Evolutionary conservation across 2,113 vertebrate genomes (phyloP), one percentile per base, ranked within the genome.

Genomic region (Nothobranchius furzeri): DNA sequence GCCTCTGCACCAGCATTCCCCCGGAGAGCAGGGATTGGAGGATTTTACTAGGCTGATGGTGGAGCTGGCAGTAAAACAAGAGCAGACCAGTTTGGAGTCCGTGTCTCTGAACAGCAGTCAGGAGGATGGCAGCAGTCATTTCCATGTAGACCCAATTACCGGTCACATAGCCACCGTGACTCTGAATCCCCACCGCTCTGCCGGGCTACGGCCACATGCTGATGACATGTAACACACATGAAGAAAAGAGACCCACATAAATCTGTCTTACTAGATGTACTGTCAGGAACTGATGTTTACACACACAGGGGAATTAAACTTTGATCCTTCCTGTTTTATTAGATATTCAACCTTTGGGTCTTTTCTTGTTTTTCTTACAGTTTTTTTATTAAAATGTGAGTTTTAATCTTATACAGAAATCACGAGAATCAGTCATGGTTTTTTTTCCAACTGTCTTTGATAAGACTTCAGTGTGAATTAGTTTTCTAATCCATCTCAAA

Each of bases 151-250:
- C 78, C 91, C 90, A 59, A 87, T 89, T 11, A 88, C 85, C 0
- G 92, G 83, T 12, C 88, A 76, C 0, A 64, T 92, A 57, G 75
- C 91, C 0, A 73, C 82, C 0, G 73, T 93, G 43, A 94, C 55
- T 76, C 87, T 89, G 85, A 84, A 37, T 73, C 86, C 88, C 3
- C 80, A 51, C 2, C 85, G 70, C 47, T 77, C 82, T 6, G 72
- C 79, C 20, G 70, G 71, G 15, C 79, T 87, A 37, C 81, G 70
- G 63, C 90, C 89, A 25, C 86, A 93, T 11, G 90, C 91, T 24
- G 92, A 94, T 66, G 92, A 91, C 71, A 93, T 94, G 90, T 93
- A 83, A 88, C 20, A 50, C 13, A 56, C 56, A 70, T 7, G 0
- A 14, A 54, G 25, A 54, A 60, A 50, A 54, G 4, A 56, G 70